These are phyloP conservation scores for Phrixothrix hirtus DNA, from an alignment of 2,888 invertebrate species.

Conservation along the genomic window DNA sequence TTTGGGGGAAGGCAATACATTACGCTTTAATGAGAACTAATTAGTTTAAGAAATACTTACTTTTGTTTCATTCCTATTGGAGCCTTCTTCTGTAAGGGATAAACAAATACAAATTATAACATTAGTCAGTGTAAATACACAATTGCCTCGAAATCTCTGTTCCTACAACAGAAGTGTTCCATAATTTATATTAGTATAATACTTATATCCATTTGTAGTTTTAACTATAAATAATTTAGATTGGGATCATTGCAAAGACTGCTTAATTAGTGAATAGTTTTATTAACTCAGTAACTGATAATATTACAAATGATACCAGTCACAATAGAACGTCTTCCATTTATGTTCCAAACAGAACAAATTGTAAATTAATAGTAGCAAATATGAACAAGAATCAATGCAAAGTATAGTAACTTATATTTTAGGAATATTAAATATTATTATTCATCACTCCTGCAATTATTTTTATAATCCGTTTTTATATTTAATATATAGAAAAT, in stretches of 20 bases:
- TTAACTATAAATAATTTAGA: constrained; percentile 20
- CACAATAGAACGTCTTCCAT: constrained; percentile 28
- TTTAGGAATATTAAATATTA: constrained; percentile 14
- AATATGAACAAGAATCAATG: constrained; percentile 25
- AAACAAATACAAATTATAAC: constrained; percentile 16
- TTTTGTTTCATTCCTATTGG: constrained; percentile 21
- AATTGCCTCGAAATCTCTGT: constrained; percentile 35
- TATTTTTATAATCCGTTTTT: constrained; percentile 27
- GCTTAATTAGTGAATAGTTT: constrained; percentile 29
- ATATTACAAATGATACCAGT: constrained; percentile 8
- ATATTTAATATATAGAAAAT: constrained; percentile 13
- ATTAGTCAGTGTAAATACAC: constrained; percentile 34
- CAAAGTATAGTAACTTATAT: constrained; percentile 18
- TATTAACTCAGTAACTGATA: constrained; percentile 15
- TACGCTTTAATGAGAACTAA: constrained; percentile 50
- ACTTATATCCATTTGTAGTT: constrained; percentile 18
- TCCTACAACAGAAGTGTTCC: constrained; percentile 39
- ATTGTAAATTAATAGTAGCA: constrained; percentile 20
- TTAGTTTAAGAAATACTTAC: constrained; percentile 32
- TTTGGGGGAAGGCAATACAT: constrained; percentile 56
- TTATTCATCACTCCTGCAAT: constrained; percentile 20
- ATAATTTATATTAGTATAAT: constrained; percentile 20
- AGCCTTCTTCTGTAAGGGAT: constrained; percentile 11
- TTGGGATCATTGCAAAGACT: constrained; percentile 30
- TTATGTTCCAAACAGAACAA: too few relatives aligned